A percentile compares a stretch with the other conserved stretches of the same genome.
Evolutionary conservation across 37 sponge, comb jelly and placozoan species (phyloP).

Genomic region (Cliona cf. orientalis): DNA sequence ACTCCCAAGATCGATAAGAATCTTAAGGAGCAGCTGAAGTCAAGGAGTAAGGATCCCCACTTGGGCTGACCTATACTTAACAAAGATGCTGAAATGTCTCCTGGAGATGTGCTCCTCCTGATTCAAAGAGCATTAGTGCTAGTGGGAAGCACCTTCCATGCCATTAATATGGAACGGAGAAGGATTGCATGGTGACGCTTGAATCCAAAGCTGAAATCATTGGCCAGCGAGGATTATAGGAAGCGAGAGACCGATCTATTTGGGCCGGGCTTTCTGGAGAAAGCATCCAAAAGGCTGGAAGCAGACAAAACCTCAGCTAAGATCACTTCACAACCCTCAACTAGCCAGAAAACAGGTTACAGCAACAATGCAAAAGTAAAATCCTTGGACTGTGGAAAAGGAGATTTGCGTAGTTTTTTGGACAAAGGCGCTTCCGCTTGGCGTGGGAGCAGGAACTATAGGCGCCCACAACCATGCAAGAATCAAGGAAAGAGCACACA

Average conservation of each 20-base stretch:
- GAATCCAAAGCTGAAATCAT: slow-evolving; percentile 30
- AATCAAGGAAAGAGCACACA: too few species aligned
- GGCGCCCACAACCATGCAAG: neutral
- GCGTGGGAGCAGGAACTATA: slow-evolving; percentile 19
- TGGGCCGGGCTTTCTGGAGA: slow-evolving; percentile 35
- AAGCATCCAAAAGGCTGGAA: slow-evolving; percentile 37
- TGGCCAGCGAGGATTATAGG: slow-evolving; percentile 26
- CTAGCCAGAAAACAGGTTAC: neutral
- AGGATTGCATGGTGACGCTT: slow-evolving; percentile 18
- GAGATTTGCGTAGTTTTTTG: slow-evolving; percentile 35
- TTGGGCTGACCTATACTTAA: slow-evolving; percentile 19
- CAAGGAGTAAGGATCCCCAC: slow-evolving; percentile 10
- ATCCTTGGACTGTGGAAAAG: neutral
- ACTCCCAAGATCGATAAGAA: slow-evolving; percentile 26
- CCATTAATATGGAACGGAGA: slow-evolving; percentile 9
- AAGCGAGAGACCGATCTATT: slow-evolving; percentile 31
- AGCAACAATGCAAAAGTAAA: neutral
- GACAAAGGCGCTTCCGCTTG: slow-evolving; percentile 12
- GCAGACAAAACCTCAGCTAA: slow-evolving; percentile 12
- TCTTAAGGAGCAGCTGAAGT: slow-evolving; percentile 23
- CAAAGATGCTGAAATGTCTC: neutral
- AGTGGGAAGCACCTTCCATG: slow-evolving; percentile 19
- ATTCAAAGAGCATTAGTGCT: slow-evolving; percentile 23
- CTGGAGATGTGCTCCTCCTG: slow-evolving; percentile 27
- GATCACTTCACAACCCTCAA: slow-evolving; percentile 2